phyloP scores from a whole-genome alignment of 2,797 vertebrate species.

The Arvicola amphibius region DNA sequence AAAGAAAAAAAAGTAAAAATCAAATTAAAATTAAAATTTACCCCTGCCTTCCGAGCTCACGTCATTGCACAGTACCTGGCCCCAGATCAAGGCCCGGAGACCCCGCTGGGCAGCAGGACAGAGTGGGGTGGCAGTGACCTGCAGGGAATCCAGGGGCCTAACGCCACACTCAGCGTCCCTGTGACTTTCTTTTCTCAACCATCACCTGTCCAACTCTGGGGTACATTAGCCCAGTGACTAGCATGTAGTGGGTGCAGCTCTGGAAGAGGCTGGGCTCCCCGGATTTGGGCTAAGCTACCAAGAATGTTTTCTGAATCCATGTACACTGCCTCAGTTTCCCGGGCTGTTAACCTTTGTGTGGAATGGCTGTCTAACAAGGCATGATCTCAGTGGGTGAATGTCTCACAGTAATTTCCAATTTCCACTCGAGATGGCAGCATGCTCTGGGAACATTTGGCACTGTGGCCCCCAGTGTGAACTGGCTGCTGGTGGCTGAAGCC shows the following conservation, averaged over 20 bases:
- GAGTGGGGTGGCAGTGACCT: slow-evolving; percentile 56
- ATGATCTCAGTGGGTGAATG: fast-evolving
- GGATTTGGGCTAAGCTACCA: not conserved
- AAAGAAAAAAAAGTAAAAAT: not conserved
- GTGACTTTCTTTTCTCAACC: not conserved
- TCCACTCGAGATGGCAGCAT: fast-evolving
- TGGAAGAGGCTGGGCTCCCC: not conserved
- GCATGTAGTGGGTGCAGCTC: fast-evolving
- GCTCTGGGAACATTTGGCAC: not conserved
- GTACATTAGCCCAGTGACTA: no score
- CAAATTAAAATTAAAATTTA: not conserved
- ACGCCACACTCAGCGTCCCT: not conserved
- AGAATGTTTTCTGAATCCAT: fast-evolving
- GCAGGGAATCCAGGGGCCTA: not conserved
- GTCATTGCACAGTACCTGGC: slow-evolving; percentile 90
- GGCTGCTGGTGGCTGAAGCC: not conserved
- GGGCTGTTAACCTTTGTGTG: no score
- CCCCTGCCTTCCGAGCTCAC: not conserved
- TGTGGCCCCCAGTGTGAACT: not conserved
- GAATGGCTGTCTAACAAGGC: not conserved
- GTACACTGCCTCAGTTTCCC: not conserved
- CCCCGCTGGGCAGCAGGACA: slow-evolving; percentile 87
- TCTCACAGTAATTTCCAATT: fast-evolving
- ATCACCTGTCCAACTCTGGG: fast-evolving
- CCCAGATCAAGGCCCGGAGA: slow-evolving; percentile 89